Conservation (phyloP, 2,113 vertebrate species). For the Peromyscus californicus region DNA sequence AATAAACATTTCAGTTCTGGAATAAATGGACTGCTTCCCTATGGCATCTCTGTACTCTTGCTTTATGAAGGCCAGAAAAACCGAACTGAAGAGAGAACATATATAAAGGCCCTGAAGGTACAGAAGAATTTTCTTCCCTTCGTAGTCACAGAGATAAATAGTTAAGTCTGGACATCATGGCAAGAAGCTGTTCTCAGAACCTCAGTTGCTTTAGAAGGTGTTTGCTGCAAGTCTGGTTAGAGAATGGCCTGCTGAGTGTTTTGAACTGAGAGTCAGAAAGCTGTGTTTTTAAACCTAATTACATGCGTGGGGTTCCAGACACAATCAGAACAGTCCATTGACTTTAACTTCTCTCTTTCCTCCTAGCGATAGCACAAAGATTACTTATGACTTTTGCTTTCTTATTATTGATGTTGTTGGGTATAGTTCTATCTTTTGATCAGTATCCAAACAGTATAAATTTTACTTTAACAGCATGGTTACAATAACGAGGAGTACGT, state of each 20-base stretch:
- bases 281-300: constrained; percentile 1
- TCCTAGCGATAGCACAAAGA: not conserved
- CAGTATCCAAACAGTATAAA: not conserved
- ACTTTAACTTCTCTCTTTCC: not conserved
- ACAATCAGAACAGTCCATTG: not conserved
- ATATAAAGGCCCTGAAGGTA: constrained; percentile 65
- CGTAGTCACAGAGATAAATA: constrained; percentile 48
- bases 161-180: not conserved
- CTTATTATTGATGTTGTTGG: not conserved
- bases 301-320: not conserved
- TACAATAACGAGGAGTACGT: not conserved
- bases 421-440: constrained; percentile 37
- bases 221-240: not conserved
- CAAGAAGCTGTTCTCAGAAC: constrained; percentile 41
- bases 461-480: constrained; percentile 40
- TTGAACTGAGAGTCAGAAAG: constrained; percentile 15
- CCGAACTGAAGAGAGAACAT: constrained; percentile 18
- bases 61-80: constrained; percentile 74
- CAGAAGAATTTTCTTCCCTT: constrained; percentile 49
- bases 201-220: not conserved
- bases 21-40: constrained; percentile 55
- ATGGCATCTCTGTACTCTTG: constrained; percentile 8
- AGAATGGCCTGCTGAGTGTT: not conserved
- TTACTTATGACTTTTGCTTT: constrained; percentile 50
- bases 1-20: constrained; percentile 65